Base-by-base conservation (phyloP, 2,113 vertebrate species). In the Grammomys surdaster region DNA sequence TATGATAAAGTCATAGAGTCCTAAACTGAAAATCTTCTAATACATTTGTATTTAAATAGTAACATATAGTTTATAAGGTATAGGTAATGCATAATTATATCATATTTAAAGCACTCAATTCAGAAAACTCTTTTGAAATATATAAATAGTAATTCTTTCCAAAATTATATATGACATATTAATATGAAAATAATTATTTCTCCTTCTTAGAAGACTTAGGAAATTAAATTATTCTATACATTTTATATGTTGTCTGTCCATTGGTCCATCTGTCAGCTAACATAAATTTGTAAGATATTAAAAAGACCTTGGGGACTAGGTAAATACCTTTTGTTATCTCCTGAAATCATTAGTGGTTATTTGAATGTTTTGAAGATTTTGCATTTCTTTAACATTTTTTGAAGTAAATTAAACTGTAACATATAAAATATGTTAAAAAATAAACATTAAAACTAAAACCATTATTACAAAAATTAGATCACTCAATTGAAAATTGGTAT, bases 41-140 rank as follows among this genome's bases (percentile, higher is more conserved):
- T 46, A 4, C 24, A 81, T 7, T 82, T 94, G 33, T 2, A 69
- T 87, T 93, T 91, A 96, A 89, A 78, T 58, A 94, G 12, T 90
- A 92, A 58, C n/a, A 87, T 3, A 43, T 17, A 4, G 11, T 65
- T 90, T 65, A 88, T 48, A 43, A 80, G 17, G 36, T 17, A 67
- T 22, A 77, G 0, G 36, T 26, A 51, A 86, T 73, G 43, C 0
- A 70, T 19, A n/a, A 51, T 48, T 22, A 46, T 3, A 31, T 67
- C 65, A 69, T 33, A 33, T 88, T 90, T 84, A 77, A 89, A 60
- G 77, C 6, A 67, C 0, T 1, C 81, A 31, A 26, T 60, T 87
- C 88, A 4, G 58, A 92, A 90, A 69, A 73, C 28, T 3, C 19
- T 93, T 93, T 24, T 67, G 51, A 84, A 73, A 75, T 40, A 1